Evolutionary conservation across 1,140 invertebrate genomes (phyloP).

Genomic region (Bombus pyrosoma): DNA sequence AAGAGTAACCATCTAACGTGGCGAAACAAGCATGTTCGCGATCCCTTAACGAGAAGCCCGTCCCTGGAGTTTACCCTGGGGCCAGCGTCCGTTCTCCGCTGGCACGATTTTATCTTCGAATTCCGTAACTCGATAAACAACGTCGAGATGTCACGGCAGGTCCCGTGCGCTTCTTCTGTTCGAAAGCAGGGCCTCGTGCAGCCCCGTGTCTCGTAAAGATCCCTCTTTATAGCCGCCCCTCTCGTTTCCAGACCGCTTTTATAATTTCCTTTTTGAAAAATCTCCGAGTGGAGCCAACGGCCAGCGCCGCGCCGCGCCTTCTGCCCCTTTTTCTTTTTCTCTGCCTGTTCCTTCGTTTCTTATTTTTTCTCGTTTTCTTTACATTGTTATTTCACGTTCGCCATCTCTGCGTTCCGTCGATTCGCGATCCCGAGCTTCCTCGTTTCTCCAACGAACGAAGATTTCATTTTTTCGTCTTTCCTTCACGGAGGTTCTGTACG

Average conservation of each 20-base stretch:
- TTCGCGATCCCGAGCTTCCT: slow-evolving; percentile 2
- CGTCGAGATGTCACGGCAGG: slow-evolving; percentile 62
- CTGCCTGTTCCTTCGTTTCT: neutral
- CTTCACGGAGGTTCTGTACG: no score
- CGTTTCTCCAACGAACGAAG: neutral
- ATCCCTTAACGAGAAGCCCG: slow-evolving; percentile 54
- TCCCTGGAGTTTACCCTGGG: slow-evolving; percentile 17
- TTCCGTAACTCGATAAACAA: slow-evolving; percentile 80
- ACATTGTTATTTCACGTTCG: neutral
- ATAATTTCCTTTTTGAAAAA: slow-evolving; percentile 72
- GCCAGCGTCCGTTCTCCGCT: neutral
- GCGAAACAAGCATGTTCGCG: slow-evolving; percentile 41
- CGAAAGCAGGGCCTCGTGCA: slow-evolving; percentile 52
- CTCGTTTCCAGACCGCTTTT: slow-evolving; percentile 67
- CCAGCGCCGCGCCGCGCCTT: neutral
- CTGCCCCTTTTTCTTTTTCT: neutral
- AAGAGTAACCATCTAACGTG: slow-evolving; percentile 7
- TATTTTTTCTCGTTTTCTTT: no score
- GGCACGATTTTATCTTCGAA: slow-evolving; percentile 74
- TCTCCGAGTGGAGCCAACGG: slow-evolving; percentile 23
- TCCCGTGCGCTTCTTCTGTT: slow-evolving; percentile 60
- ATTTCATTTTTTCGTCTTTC: neutral
- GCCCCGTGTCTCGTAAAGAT: slow-evolving; percentile 64
- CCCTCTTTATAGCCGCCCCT: slow-evolving; percentile 66
- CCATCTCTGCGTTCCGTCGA: neutral